Conservation (phyloP, 2,888 invertebrate genomes). For the Cantharis flavilabris region DNA sequence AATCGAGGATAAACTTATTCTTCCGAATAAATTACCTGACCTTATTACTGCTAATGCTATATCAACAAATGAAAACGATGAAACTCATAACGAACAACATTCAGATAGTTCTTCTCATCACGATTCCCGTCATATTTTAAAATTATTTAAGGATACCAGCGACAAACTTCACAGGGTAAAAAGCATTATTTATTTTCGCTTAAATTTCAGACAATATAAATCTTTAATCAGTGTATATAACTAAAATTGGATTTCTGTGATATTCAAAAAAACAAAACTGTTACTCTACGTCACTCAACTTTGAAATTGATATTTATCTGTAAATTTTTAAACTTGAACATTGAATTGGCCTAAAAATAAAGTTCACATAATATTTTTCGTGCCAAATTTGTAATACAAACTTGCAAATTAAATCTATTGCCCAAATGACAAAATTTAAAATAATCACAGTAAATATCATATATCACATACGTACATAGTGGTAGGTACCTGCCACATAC, state of each 20-base stretch:
- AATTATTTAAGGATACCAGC: conserved; percentile 61
- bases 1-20: conserved; percentile 1
- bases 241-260: neutral
- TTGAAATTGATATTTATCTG: neutral
- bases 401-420: neutral
- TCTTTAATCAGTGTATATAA: neutral
- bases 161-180: conserved; percentile 67
- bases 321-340: neutral
- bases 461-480: neutral
- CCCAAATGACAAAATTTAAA: neutral
- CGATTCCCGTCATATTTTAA: conserved; percentile 50
- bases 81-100: neutral
- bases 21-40: conserved; percentile 5
- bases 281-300: neutral
- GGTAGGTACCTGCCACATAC: neutral
- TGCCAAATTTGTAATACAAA: neutral
- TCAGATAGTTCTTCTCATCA: conserved; percentile 3
- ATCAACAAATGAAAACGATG: conserved; percentile 7
- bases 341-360: neutral
- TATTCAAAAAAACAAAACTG: neutral
- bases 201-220: neutral
- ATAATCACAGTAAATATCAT: neutral
- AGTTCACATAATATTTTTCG: neutral
- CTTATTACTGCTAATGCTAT: conserved; percentile 22
- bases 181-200: neutral